Evolutionary conservation across 2,888 invertebrate species (phyloP).

Genomic region (Luperina testacea): DNA sequence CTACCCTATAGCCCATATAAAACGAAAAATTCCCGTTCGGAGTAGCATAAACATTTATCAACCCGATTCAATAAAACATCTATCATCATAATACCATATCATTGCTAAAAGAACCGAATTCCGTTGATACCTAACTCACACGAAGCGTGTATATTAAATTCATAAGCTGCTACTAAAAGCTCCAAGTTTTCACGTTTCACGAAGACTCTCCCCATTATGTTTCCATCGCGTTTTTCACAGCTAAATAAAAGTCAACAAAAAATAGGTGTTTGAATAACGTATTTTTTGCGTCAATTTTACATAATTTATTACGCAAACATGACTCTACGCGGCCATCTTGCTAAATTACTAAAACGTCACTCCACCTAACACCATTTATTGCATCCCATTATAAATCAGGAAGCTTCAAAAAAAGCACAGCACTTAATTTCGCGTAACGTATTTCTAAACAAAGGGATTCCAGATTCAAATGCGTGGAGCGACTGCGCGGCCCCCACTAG

Average conservation of each 20-base stretch:
- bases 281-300: slow-evolving; percentile 74
- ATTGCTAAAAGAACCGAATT: slow-evolving; percentile 56
- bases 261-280: slow-evolving; percentile 69
- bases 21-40: background rate
- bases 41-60: slow-evolving; percentile 32
- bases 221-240: slow-evolving; percentile 62
- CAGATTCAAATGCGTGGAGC: slow-evolving; percentile 76
- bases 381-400: slow-evolving; percentile 50
- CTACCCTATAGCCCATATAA: too few relatives aligned
- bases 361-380: slow-evolving; percentile 64
- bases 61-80: slow-evolving; percentile 48
- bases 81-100: slow-evolving; percentile 50
- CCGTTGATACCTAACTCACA: slow-evolving; percentile 51
- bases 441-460: slow-evolving; percentile 72
- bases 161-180: slow-evolving; percentile 57
- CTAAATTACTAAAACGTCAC: slow-evolving; percentile 68
- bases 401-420: slow-evolving; percentile 67
- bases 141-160: slow-evolving; percentile 63
- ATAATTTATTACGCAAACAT: slow-evolving; percentile 79
- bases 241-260: slow-evolving; percentile 70
- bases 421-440: slow-evolving; percentile 67
- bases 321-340: slow-evolving; percentile 70
- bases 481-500: slow-evolving; percentile 69
- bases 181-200: slow-evolving; percentile 58
- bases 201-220: slow-evolving; percentile 58